These are phyloP conservation scores for Speoplatyrhinus poulsoni DNA, from an alignment of 2,113 vertebrate genomes.

Conservation along the genomic window DNA sequence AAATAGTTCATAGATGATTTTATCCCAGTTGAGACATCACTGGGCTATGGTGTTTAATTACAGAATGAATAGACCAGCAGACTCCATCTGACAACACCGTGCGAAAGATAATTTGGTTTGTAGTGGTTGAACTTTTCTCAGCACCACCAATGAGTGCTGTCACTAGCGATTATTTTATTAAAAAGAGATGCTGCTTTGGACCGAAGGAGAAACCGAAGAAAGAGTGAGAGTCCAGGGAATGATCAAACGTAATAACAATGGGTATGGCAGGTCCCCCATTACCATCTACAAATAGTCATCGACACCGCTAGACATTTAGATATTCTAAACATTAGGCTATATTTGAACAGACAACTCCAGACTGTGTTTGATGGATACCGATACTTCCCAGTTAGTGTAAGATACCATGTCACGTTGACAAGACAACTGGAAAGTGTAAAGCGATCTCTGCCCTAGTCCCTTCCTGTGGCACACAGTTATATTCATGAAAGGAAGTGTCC, in stretches of 20 bases:
- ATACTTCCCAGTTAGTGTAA: conserved; percentile 21
- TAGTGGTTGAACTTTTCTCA: conserved; percentile 62
- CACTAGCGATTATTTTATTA: conserved; percentile 57
- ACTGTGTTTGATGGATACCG: conserved; percentile 9
- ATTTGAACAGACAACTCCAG: neutral
- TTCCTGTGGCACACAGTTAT: conserved; percentile 28
- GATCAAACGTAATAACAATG: conserved; percentile 46
- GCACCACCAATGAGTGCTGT: conserved; percentile 38
- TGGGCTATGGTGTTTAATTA: conserved; percentile 56
- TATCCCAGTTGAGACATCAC: conserved; percentile 50
- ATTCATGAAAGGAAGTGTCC: conserved; percentile 52
- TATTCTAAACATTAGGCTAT: conserved; percentile 26
- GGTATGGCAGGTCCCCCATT: conserved; percentile 13
- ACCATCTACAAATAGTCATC: conserved; percentile 17
- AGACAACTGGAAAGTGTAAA: conserved; percentile 23
- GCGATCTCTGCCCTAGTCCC: conserved; percentile 4
- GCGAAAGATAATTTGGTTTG: conserved; percentile 58
- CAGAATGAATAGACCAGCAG: conserved; percentile 37
- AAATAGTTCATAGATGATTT: conserved; percentile 44
- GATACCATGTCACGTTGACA: conserved; percentile 17
- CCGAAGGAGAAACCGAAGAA: conserved; percentile 16
- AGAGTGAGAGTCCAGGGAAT: neutral
- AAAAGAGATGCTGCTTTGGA: conserved; percentile 38
- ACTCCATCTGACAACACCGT: conserved; percentile 63
- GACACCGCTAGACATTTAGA: conserved; percentile 29